A percentile compares a stretch with the other conserved stretches of the same genome.
phyloP scores from a whole-genome alignment of 2,888 invertebrate genomes.

The Tryphoninae sp. region DNA sequence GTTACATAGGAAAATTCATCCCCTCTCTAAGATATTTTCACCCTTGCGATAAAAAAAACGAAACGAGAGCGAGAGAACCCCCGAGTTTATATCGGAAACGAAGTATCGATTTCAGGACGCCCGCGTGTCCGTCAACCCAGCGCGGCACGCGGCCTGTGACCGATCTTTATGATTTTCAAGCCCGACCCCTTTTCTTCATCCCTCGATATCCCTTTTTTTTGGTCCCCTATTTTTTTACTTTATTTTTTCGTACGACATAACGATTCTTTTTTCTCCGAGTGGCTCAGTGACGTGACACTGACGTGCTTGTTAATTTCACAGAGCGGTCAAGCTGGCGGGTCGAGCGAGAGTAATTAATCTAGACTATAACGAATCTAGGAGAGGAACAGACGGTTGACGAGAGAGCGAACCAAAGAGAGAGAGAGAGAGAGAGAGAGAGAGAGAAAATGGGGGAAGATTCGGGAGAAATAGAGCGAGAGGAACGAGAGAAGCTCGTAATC shows the following conservation, averaged over 20 bases:
- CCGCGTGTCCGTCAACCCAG: slow-evolving; percentile 68
- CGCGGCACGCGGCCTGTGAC: slow-evolving; percentile 67
- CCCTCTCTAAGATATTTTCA: slow-evolving; percentile 34
- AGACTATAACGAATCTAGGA: slow-evolving; percentile 58
- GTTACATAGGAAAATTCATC: slow-evolving; percentile 14
- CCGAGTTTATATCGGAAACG: slow-evolving; percentile 79
- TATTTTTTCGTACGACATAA: slow-evolving; percentile 11
- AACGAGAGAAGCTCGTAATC: slow-evolving; percentile 69
- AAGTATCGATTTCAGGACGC: slow-evolving; percentile 79
- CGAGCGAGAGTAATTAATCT: slow-evolving; percentile 60
- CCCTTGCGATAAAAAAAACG: slow-evolving; percentile 58
- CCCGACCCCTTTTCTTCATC: slow-evolving; percentile 58
- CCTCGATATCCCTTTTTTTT: slow-evolving; percentile 41
- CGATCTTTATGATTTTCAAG: slow-evolving; percentile 77
- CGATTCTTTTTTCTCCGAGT: slow-evolving; percentile 1
- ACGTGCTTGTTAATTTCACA: slow-evolving; percentile 36
- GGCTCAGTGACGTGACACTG: neutral
- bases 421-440: slow-evolving; percentile 15
- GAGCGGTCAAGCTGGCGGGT: slow-evolving; percentile 24
- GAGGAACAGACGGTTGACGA: slow-evolving; percentile 20
- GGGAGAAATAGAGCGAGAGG: slow-evolving; percentile 43
- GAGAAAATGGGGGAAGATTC: neutral
- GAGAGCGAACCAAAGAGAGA: slow-evolving; percentile 2
- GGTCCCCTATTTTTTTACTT: slow-evolving; percentile 42
- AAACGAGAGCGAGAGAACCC: slow-evolving; percentile 69